phyloP scores from a whole-genome alignment of 1,140 invertebrate genomes.

The Drosophila virilis region DNA sequence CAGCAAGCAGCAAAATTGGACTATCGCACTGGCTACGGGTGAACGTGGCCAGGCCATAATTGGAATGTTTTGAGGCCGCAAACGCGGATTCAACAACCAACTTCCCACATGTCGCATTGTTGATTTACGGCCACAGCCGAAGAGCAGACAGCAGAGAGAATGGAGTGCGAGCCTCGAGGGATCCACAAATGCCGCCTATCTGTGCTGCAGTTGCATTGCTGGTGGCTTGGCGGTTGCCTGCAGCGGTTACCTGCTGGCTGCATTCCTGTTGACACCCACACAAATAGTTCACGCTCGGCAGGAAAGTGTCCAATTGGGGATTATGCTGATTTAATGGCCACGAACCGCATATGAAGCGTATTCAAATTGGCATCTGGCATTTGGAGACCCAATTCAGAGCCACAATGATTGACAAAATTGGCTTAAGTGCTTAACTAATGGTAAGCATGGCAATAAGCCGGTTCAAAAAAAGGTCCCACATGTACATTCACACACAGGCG shows the following conservation, averaged over 20 bases:
- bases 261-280: conserved; percentile 31
- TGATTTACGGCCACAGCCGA: conserved; percentile 32
- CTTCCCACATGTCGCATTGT: conserved; percentile 48
- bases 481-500: conserved; percentile 1
- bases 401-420: conserved; percentile 64
- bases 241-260: conserved; percentile 15
- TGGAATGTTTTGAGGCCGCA: conserved; percentile 42
- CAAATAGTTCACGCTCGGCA: conserved; percentile 25
- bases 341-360: conserved; percentile 15
- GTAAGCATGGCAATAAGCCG: conserved; percentile 67
- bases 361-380: conserved; percentile 31
- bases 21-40: conserved; percentile 5
- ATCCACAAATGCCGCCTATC: conserved; percentile 26
- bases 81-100: conserved; percentile 20
- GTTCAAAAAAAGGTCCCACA: conserved; percentile 24
- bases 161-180: background rate
- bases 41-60: conserved; percentile 18
- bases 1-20: conserved; percentile 34
- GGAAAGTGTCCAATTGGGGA: conserved; percentile 4
- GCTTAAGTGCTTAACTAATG: conserved; percentile 62
- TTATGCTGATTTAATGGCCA: conserved; percentile 38
- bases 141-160: background rate
- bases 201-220: conserved; percentile 15
- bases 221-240: conserved; percentile 6
- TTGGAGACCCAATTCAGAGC: conserved; percentile 13